Percentiles rank a stretch among this genome's conserved stretches.
Conservation (phyloP, 1,140 invertebrate species). For the Eumeta japonica region DNA sequence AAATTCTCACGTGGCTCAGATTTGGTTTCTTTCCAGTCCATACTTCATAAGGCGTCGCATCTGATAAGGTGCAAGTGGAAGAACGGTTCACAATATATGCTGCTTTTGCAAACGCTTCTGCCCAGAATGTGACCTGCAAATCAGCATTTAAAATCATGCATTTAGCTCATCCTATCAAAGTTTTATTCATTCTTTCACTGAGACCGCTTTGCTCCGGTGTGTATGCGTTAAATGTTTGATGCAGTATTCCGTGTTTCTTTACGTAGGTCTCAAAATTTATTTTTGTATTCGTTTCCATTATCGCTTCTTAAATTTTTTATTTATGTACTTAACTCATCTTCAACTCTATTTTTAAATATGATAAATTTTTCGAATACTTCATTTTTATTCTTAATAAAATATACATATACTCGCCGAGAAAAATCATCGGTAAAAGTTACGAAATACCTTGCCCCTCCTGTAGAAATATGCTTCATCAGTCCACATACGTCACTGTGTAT, state of each 20-base stretch:
- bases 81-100: conserved; percentile 26
- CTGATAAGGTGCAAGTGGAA: conserved; percentile 6
- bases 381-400: conserved; percentile 39
- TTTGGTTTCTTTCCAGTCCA: conserved; percentile 23
- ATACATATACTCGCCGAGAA: conserved; percentile 26
- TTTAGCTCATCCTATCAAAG: conserved; percentile 19
- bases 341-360: conserved; percentile 11
- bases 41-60: conserved; percentile 24
- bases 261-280: conserved; percentile 12
- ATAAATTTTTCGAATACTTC: conserved; percentile 31
- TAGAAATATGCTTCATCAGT: conserved; percentile 23
- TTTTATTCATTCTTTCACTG: conserved; percentile 35
- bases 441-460: conserved; percentile 34
- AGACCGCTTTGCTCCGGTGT: conserved; percentile 24
- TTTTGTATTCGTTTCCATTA: conserved; percentile 18
- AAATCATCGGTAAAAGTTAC: conserved; percentile 41
- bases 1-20: conserved; percentile 19
- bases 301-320: conserved; percentile 19
- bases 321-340: conserved; percentile 12
- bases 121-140: conserved; percentile 21
- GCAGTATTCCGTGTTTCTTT: conserved; percentile 12
- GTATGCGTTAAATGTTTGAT: conserved; percentile 21
- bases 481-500: conserved; percentile 43
- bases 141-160: conserved; percentile 11
- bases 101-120: conserved; percentile 26